Evolutionary conservation across 2,888 invertebrate genomes (phyloP).

Genomic region (Vannuccia rotundouncinata): DNA sequence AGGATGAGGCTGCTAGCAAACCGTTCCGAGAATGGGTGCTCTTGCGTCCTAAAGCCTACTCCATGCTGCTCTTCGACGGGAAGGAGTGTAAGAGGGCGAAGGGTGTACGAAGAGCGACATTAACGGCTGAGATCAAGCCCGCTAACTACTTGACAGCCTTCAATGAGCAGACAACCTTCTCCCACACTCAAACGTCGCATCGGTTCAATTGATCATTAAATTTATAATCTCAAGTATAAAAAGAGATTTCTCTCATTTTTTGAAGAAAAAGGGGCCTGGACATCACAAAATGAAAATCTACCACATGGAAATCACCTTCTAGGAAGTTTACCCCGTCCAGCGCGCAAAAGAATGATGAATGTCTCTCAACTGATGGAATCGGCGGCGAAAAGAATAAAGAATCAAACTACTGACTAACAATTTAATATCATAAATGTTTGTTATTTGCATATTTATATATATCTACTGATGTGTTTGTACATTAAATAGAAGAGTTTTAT

Average conservation of each 20-base stretch:
- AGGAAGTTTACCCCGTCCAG: background rate
- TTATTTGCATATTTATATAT: no score
- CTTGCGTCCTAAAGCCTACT: background rate
- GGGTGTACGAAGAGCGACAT: background rate
- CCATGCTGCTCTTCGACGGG: background rate
- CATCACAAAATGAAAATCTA: background rate
- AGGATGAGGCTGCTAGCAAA: background rate
- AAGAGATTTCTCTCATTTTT: background rate
- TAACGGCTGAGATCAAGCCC: background rate
- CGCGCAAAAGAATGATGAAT: background rate
- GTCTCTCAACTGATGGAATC: background rate
- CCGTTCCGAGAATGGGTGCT: background rate
- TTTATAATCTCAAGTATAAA: background rate
- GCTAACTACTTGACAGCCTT: background rate
- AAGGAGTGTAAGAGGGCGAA: background rate
- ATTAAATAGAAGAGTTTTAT: no score
- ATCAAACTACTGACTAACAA: no score
- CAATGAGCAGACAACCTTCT: background rate
- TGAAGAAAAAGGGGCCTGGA: background rate
- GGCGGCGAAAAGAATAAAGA: no score
- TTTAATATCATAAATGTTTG: no score
- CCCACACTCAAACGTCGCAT: background rate
- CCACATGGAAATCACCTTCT: background rate
- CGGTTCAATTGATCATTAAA: background rate
- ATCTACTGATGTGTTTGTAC: no score